Percentiles rank a stretch among this genome's conserved stretches.
phyloP scores from a whole-genome alignment of 2,888 invertebrate species.

The Dascillus cervinus region DNA sequence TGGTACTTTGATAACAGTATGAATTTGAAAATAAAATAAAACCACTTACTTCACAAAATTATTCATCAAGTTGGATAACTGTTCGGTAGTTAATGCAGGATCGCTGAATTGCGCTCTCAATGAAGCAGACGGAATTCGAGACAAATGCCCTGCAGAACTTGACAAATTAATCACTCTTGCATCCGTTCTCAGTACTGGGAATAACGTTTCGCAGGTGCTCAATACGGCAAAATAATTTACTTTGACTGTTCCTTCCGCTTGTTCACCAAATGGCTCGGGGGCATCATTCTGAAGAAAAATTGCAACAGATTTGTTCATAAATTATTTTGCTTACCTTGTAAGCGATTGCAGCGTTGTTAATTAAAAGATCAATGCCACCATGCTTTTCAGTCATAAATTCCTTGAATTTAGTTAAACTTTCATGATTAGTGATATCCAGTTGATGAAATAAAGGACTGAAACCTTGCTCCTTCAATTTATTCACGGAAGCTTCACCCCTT shows the following conservation, averaged over 20 bases:
- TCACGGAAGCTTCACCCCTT: constrained; percentile 53
- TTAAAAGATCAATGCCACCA: constrained; percentile 62
- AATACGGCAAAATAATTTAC: constrained; percentile 64
- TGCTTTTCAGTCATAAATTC: constrained; percentile 53
- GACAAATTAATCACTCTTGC: constrained; percentile 72
- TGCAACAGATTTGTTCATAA: not conserved
- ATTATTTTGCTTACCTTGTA: constrained; percentile 44
- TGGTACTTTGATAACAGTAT: too few relatives aligned
- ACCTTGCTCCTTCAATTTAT: constrained; percentile 49
- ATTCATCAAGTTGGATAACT: constrained; percentile 54
- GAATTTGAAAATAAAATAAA: too few relatives aligned
- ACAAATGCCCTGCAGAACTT: constrained; percentile 58
- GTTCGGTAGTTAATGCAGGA: constrained; percentile 49
- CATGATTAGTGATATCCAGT: constrained; percentile 56
- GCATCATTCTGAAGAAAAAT: constrained; percentile 38
- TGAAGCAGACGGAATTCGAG: constrained; percentile 51
- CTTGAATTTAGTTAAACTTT: constrained; percentile 52
- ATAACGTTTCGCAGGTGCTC: constrained; percentile 57
- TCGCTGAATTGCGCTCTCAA: constrained; percentile 50
- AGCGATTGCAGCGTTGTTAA: constrained; percentile 72
- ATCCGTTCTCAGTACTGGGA: constrained; percentile 61
- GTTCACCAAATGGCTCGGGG: constrained; percentile 54
- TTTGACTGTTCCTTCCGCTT: constrained; percentile 62
- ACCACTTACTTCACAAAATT: constrained; percentile 56
- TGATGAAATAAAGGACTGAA: constrained; percentile 55